Evolutionary conservation across 2,797 vertebrate species (phyloP).

Genomic region (Semotilus atromaculatus): DNA sequence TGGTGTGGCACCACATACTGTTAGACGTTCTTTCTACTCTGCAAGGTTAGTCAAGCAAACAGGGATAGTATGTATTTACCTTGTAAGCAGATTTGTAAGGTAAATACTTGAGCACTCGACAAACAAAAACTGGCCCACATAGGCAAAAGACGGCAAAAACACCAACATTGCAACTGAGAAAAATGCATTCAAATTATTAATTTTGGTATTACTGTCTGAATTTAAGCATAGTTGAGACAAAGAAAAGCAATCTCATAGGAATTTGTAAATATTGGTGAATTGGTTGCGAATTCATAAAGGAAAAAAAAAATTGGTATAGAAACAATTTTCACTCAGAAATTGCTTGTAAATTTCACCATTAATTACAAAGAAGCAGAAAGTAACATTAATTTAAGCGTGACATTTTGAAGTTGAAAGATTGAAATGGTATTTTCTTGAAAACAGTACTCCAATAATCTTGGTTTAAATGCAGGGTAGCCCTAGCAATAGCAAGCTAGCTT

Average conservation of each 20-base stretch:
- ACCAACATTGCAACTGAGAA: background rate
- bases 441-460: too few relatives aligned
- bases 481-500: too few relatives aligned
- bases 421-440: background rate
- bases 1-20: background rate
- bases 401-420: background rate
- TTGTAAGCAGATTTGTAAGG: background rate
- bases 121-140: background rate
- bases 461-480: too few relatives aligned
- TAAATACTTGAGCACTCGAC: background rate
- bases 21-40: background rate
- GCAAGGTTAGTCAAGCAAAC: background rate
- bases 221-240: background rate
- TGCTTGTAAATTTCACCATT: background rate
- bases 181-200: background rate
- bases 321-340: background rate
- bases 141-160: background rate
- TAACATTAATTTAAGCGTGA: background rate
- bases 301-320: background rate
- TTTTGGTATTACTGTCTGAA: background rate
- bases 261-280: background rate
- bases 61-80: conserved; percentile 7
- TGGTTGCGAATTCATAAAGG: background rate
- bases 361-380: background rate
- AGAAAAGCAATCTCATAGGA: background rate